A percentile compares a stretch with the other conserved stretches of the same genome.
Conservation (phyloP, 1,140 invertebrate species). For the Zophobas atratus region DNA sequence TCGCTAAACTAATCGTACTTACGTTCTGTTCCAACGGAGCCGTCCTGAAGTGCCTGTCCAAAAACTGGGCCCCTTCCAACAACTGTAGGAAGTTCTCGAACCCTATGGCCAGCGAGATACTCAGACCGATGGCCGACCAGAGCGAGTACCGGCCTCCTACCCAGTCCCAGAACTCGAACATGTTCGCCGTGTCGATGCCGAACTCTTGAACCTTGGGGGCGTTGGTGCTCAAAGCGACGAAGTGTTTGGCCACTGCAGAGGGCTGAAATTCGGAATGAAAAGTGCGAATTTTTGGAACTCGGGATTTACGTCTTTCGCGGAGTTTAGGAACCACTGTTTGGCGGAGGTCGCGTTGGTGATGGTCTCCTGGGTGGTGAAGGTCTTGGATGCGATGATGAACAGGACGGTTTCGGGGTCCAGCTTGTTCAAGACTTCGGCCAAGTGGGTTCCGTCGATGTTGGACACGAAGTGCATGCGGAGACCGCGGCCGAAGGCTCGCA, state of each 20-base stretch:
- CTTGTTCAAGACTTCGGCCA: conserved; percentile 94
- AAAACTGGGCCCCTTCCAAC: conserved; percentile 90
- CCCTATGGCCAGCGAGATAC: conserved; percentile 94
- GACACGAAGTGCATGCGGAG: conserved; percentile 97
- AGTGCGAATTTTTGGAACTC: not conserved
- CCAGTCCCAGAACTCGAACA: conserved; percentile 99
- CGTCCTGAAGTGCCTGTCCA: conserved; percentile 95
- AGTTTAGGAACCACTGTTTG: conserved; percentile 93
- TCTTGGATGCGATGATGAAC: conserved; percentile 99
- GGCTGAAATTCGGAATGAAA: conserved; percentile 72
- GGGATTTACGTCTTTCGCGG: conserved; percentile 87
- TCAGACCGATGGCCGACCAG: conserved; percentile 99
- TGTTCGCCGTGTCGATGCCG: conserved; percentile 97
- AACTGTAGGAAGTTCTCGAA: conserved; percentile 97
- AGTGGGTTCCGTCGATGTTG: conserved; percentile 99
- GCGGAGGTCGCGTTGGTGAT: conserved; percentile 99
- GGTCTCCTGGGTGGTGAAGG: conserved; percentile 99
- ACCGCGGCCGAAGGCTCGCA: conserved; percentile 92
- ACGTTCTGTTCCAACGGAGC: conserved; percentile 96
- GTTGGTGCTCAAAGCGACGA: conserved; percentile 98
- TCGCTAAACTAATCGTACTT: conserved; percentile 63
- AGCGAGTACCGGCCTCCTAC: conserved; percentile 98
- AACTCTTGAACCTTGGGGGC: conserved; percentile 93
- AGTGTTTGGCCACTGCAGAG: conserved; percentile 93
- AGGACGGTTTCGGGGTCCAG: conserved; percentile 94